These are phyloP conservation scores for Lordiphosa fenestrarum DNA, from an alignment of 2,888 invertebrate species.

Conservation along the genomic window DNA sequence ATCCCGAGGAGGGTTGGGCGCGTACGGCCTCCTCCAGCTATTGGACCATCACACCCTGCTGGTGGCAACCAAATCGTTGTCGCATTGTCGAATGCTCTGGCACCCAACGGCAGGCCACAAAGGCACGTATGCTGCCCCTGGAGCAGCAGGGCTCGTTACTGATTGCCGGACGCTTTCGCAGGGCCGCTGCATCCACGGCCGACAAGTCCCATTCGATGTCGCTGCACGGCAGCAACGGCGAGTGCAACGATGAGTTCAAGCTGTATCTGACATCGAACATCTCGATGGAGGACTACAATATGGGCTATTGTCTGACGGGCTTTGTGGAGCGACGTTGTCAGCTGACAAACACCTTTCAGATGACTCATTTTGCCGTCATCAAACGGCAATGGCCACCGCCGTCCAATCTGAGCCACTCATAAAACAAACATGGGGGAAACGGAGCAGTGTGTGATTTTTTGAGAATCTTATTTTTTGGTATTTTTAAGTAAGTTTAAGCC, in stretches of 20 bases:
- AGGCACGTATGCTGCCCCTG: conserved; percentile 89
- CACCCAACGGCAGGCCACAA: conserved; percentile 83
- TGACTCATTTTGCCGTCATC: conserved; percentile 93
- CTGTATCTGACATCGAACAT: conserved; percentile 91
- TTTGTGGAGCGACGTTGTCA: conserved; percentile 90
- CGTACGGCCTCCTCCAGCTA: conserved; percentile 91
- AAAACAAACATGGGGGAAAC: conserved; percentile 5
- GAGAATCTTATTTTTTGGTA: conserved; percentile 11
- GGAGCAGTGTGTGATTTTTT: conserved; percentile 20
- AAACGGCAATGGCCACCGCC: conserved; percentile 84
- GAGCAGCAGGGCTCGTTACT: conserved; percentile 88
- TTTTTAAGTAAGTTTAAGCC: conserved; percentile 12
- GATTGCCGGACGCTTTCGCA: conserved; percentile 85
- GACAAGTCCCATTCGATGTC: neutral
- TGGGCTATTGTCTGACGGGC: conserved; percentile 94
- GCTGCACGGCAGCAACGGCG: conserved; percentile 16
- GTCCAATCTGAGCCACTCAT: conserved; percentile 68
- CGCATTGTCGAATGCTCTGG: conserved; percentile 92
- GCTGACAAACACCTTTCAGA: conserved; percentile 88
- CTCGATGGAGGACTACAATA: conserved; percentile 91
- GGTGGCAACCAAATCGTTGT: conserved; percentile 92
- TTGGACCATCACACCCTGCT: conserved; percentile 92
- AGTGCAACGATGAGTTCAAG: conserved; percentile 84
- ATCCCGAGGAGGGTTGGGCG: conserved; percentile 94
- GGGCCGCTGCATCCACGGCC: conserved; percentile 22